phyloP scores from a whole-genome alignment of 1,140 invertebrate genomes.

The Mamestra configurata region DNA sequence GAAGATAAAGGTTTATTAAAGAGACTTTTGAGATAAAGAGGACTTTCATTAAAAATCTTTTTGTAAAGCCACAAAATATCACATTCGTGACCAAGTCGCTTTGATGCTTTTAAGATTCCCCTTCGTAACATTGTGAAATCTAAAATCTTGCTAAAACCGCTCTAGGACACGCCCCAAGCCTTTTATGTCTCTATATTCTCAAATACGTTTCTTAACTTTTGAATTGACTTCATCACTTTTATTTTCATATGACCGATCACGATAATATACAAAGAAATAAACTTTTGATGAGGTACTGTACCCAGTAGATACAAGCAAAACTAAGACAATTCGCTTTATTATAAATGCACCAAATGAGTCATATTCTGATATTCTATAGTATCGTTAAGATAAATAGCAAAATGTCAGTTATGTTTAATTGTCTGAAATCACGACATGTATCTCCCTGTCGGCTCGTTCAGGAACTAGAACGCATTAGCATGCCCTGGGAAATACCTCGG shows the following conservation, averaged over 20 bases:
- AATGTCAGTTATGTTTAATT: constrained; percentile 50
- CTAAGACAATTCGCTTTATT: background rate
- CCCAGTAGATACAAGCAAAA: background rate
- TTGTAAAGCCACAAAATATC: background rate
- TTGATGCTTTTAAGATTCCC: background rate
- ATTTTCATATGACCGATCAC: background rate
- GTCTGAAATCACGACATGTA: constrained; percentile 46
- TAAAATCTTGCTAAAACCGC: constrained; percentile 8
- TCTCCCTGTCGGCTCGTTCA: constrained; percentile 28
- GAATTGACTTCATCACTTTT: background rate
- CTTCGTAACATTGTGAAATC: background rate
- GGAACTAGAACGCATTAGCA: constrained; percentile 37
- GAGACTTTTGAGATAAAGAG: too few relatives aligned
- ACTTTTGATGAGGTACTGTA: background rate
- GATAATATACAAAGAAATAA: background rate
- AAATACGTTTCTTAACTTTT: background rate
- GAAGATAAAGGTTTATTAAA: too few relatives aligned
- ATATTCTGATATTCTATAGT: constrained; percentile 22
- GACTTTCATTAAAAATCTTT: too few relatives aligned
- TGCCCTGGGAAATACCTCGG: constrained; percentile 14
- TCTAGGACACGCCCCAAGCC: constrained; percentile 10
- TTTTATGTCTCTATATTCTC: background rate
- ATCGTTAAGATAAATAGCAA: constrained; percentile 40
- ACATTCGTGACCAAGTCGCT: background rate
- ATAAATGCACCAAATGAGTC: constrained; percentile 15